Evolutionary conservation across 2,797 vertebrate genomes (phyloP).

Genomic region (Apogon hyalosoma): DNA sequence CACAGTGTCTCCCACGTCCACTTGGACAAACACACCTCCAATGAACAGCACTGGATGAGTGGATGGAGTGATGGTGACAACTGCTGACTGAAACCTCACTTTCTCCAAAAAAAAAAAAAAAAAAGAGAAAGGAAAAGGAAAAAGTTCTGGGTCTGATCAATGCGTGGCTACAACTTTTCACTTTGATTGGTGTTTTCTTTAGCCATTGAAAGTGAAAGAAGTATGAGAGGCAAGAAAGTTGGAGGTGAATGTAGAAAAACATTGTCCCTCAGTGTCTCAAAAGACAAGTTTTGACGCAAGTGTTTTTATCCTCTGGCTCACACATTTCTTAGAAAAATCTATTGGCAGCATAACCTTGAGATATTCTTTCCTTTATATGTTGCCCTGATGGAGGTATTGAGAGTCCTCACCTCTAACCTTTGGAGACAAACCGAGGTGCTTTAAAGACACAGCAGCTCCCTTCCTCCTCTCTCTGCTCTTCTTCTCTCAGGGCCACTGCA

Average conservation of each 20-base stretch:
- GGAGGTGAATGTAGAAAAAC: conserved; percentile 52
- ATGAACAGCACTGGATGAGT: conserved; percentile 61
- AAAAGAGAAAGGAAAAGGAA: neutral
- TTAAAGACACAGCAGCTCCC: conserved; percentile 61
- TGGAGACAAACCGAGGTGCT: conserved; percentile 67
- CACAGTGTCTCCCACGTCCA: conserved; percentile 77
- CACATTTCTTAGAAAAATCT: conserved; percentile 62
- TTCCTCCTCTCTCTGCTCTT: conserved; percentile 54
- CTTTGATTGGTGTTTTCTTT: conserved; percentile 41
- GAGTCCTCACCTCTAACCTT: conserved; percentile 74
- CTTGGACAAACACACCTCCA: conserved; percentile 80
- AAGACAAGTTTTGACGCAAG: conserved; percentile 67
- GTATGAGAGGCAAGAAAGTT: conserved; percentile 49
- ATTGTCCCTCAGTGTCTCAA: conserved; percentile 59
- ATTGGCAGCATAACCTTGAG: conserved; percentile 75
- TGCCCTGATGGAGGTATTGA: conserved; percentile 74
- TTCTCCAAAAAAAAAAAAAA: conserved; percentile 8
- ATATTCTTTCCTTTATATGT: conserved; percentile 71
- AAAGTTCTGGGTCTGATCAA: conserved; percentile 39
- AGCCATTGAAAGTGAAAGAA: conserved; percentile 19
- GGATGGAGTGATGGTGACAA: conserved; percentile 60
- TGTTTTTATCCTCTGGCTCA: conserved; percentile 61
- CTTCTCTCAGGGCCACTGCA: conserved; percentile 73
- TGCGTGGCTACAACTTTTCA: conserved; percentile 38
- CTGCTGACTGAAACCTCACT: conserved; percentile 35